phyloP scores from a whole-genome alignment of 2,888 invertebrate species.

The Lapara coniferarum region DNA sequence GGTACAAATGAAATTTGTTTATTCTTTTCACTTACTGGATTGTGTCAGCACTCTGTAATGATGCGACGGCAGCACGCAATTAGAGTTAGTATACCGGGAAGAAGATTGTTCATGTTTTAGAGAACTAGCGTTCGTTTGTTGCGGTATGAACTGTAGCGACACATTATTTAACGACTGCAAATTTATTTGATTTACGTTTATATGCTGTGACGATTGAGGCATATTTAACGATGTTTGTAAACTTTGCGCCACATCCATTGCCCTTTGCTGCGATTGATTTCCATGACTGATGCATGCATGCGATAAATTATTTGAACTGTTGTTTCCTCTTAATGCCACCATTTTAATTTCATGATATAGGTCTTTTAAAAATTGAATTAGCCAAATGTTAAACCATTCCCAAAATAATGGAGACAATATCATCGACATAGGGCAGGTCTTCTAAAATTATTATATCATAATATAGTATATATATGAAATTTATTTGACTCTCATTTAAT shows the following conservation, averaged over 20 bases:
- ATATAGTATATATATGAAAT: neutral
- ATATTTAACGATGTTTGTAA: conserved; percentile 69
- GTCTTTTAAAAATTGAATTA: conserved; percentile 74
- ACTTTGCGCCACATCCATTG: conserved; percentile 65
- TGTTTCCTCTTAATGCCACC: conserved; percentile 75
- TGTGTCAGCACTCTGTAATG: conserved; percentile 70
- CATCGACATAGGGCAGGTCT: conserved; percentile 62
- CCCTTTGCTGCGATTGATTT: conserved; percentile 58
- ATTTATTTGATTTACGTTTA: conserved; percentile 63
- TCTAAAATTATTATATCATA: conserved; percentile 5
- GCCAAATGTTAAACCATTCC: conserved; percentile 81
- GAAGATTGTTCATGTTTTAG: conserved; percentile 65
- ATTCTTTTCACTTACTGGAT: conserved; percentile 63
- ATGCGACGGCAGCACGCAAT: conserved; percentile 66
- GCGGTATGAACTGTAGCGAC: conserved; percentile 61
- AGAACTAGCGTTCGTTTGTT: conserved; percentile 53
- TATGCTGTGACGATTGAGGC: conserved; percentile 61
- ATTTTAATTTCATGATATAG: conserved; percentile 80
- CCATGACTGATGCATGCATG: conserved; percentile 67
- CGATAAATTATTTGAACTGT: conserved; percentile 64
- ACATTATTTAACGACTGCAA: conserved; percentile 63
- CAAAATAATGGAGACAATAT: conserved; percentile 72
- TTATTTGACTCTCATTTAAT: conserved; percentile 3
- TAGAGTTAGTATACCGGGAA: conserved; percentile 64
- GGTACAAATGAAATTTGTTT: neutral